Evolutionary conservation across 2,797 vertebrate species (phyloP).

Genomic region (Lacerta agilis): DNA sequence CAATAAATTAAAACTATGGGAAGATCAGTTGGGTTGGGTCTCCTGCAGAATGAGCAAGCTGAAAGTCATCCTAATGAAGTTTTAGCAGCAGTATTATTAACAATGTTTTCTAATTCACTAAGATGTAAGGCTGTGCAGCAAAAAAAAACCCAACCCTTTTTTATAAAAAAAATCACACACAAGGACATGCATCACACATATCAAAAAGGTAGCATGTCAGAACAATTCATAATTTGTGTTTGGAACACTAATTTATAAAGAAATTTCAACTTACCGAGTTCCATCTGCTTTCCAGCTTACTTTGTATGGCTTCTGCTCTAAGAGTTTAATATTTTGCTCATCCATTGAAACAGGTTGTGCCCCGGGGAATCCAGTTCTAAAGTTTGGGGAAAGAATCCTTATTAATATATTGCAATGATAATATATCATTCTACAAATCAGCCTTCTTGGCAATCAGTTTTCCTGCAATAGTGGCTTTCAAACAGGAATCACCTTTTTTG

Average conservation of each 20-base stretch:
- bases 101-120: neutral
- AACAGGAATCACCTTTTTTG: constrained; percentile 26
- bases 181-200: constrained; percentile 37
- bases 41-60: neutral
- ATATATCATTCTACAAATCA: constrained; percentile 41
- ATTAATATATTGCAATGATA: constrained; percentile 48
- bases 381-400: constrained; percentile 38
- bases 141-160: constrained; percentile 50
- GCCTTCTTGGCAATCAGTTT: constrained; percentile 26
- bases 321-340: constrained; percentile 90
- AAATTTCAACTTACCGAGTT: constrained; percentile 87
- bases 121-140: neutral
- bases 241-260: constrained; percentile 34
- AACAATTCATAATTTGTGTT: constrained; percentile 41
- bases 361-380: constrained; percentile 95
- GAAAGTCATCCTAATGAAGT: neutral
- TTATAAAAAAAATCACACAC: neutral
- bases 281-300: constrained; percentile 99
- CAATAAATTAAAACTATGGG: neutral
- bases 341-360: constrained; percentile 99
- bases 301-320: constrained; percentile 96
- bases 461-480: constrained; percentile 52
- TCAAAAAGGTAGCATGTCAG: constrained; percentile 27
- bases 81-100: neutral
- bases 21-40: no score